A percentile compares a stretch with the other conserved stretches of the same genome.
Conservation (phyloP, 2,797 vertebrate genomes). For the Parauchenoglanis ngamensis region DNA sequence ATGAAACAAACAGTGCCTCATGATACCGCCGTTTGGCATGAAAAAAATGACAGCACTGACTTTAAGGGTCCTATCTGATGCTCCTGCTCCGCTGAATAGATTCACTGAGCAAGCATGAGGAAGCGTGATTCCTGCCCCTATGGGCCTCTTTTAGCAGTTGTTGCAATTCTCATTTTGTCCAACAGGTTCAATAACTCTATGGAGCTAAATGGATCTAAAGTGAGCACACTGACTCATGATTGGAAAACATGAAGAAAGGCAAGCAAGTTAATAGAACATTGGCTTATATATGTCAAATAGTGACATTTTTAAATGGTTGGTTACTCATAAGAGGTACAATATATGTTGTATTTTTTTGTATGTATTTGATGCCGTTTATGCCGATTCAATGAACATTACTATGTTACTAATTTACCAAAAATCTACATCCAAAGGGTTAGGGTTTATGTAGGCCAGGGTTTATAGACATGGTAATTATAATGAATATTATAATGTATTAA, state of each 20-base stretch:
- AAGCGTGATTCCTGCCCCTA: neutral
- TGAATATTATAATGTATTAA: neutral
- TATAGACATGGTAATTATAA: neutral
- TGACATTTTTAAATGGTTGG: neutral
- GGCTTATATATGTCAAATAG: neutral
- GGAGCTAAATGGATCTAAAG: neutral
- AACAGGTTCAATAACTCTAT: neutral
- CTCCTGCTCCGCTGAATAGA: neutral
- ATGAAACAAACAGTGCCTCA: neutral
- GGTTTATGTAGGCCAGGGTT: neutral
- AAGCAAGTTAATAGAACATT: neutral
- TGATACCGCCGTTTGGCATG: neutral
- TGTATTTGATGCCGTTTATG: neutral
- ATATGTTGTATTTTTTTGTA: neutral
- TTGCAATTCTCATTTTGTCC: neutral
- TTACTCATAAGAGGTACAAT: no score
- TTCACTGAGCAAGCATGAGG: neutral
- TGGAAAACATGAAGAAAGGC: neutral
- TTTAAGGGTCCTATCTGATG: neutral
- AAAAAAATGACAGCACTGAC: neutral
- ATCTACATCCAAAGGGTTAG: neutral
- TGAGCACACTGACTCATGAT: neutral
- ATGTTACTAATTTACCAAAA: neutral
- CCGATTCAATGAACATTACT: neutral
- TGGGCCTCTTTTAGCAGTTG: neutral